Evolutionary conservation across 2,888 invertebrate species (phyloP), one percentile per base, ranked within the genome.

Genomic region (Papilio elwesi): DNA sequence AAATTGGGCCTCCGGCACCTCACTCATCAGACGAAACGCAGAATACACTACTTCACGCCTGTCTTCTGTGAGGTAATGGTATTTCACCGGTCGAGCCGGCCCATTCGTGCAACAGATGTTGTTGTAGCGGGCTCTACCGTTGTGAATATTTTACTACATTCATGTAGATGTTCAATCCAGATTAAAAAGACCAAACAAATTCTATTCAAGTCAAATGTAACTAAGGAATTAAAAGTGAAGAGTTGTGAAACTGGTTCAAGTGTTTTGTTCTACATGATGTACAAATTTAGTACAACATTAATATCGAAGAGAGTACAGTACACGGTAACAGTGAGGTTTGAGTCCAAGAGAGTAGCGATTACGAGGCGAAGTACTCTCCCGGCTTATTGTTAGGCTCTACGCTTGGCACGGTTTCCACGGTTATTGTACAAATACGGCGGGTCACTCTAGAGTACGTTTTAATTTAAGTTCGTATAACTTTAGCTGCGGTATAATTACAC

Each of bases 341-440:
- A 43, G 38, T 64, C 48, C 64, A 48, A 64, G 15, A 48, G 64
- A 64, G 64, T 16, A 64, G 64, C 48, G 64, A 64, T 64, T 64
- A 64, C 64, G 6, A 16, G 15, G 16, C 48, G 6, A 26, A 47
- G 64, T 10, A 16, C 47, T 16, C 47, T 16, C 26, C 12, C 43
- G 15, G 63, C 64, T 64, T 48, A 47, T 64, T 64, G 64, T 64
- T 10, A 12, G 16, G 16, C 63, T 64, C 47, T 6, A 7, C 63
- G n/a, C 47, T 64, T 64, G 64, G 64, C 64, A 64, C 64, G 48
- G 47, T 47, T 64, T 47, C 48, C 48, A 48, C 64, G 16, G 49
- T 15, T 48, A 43, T 47, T 43, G 47, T 48, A 11, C n/a, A 26
- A 26, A 26, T 64, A n/a, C 43, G 43, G 11, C 16, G 16, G 48